Evolutionary conservation across 2,797 vertebrate species (phyloP).

Genomic region (Anolis apletophallus): DNA sequence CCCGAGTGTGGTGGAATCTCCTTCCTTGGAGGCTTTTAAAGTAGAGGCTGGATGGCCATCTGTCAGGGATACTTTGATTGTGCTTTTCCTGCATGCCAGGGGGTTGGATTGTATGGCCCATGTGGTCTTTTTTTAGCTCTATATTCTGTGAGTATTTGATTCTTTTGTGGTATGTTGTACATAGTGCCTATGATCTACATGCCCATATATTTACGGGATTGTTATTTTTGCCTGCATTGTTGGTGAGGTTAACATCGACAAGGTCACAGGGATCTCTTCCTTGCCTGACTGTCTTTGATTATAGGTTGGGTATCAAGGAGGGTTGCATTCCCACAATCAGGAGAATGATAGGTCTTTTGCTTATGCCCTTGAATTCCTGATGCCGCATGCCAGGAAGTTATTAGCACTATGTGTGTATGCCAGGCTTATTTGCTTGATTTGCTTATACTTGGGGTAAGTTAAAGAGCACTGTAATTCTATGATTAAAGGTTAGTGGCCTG

Average conservation of each 20-base stretch:
- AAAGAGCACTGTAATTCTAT: constrained; percentile 49
- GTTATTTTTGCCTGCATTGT: no score
- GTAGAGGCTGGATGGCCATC: no score
- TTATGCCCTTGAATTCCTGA: not conserved
- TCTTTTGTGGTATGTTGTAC: not conserved
- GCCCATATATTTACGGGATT: not conserved
- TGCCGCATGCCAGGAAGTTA: constrained; percentile 7
- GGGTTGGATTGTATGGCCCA: no score
- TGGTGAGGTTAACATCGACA: not conserved
- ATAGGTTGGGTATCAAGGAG: constrained; percentile 1
- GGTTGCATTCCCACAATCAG: constrained; percentile 4
- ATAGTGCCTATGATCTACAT: not conserved
- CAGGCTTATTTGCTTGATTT: constrained; percentile 49
- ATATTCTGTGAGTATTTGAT: not conserved
- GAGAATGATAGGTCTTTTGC: not conserved
- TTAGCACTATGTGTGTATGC: constrained; percentile 25
- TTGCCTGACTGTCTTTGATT: not conserved
- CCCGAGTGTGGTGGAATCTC: no score
- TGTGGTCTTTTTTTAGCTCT: no score
- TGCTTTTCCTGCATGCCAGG: no score
- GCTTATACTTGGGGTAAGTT: constrained; percentile 46
- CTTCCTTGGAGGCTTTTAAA: no score
- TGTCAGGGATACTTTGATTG: no score
- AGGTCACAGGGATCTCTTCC: not conserved
- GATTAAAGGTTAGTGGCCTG: constrained; percentile 52